Base-by-base conservation (phyloP, 2,797 vertebrate species). In the Mormyrops attenuatus region DNA sequence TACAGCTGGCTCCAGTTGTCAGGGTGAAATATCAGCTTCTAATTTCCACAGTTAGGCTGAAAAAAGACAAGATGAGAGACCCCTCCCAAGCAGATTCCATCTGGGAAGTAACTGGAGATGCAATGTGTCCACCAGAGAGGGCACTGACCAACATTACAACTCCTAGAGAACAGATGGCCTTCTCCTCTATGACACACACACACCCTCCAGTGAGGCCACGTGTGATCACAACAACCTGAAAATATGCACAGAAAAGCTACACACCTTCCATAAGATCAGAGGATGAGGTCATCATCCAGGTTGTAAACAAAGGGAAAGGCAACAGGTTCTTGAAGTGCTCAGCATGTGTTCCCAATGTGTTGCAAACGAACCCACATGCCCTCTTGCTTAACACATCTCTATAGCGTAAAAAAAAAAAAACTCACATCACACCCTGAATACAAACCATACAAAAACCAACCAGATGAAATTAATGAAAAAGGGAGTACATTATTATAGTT, bases 71-170 rank as follows among this genome's bases (percentile, higher is more conserved):
- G 44, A 53, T 17, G 44, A 84, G 82, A 73, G 53, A 57, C 13
- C 38, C 22, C 66, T 26, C 84, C 84, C 60, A 53, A 34, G 89
- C 30, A 73, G 22, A 89, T 44, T 44, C 60, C 84, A 89, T 73
- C 89, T 89, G 57, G 60, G 22, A 86, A 60, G 82, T 66, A 89
- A 89, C 60, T 69, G 26, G 47, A 89, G 89, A 69, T 11, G 44
- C 47, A 52, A 34, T 26, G 47, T 69, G 26, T 52, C 57, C 63
- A 49, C 30, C 57, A 69, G 34, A 85, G 44, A 20, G 15, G 80
- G 30, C 13, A 30, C 11, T 22, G 89, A 60, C 30, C 85, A 87
- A 47, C 84, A 89, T 53, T 73, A 87, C 47, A 50, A 47, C 47
- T 50, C 47, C 73, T 89, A 52, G 22, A 50, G 77, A 80, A 80